Conservation (phyloP, 2,113 vertebrate genomes). For the Equus quagga region DNA sequence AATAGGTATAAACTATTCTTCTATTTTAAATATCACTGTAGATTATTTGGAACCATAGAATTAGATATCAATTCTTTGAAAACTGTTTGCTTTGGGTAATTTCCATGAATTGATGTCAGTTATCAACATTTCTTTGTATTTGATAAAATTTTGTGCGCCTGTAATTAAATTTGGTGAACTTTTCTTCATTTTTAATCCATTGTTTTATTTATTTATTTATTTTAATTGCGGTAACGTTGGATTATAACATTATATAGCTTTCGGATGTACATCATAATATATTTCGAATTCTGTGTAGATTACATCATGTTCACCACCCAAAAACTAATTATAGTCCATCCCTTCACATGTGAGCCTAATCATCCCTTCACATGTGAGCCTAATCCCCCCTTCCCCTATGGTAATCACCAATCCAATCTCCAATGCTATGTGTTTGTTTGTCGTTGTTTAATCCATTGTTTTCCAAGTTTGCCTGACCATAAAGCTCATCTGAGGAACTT, state of each 20-base stretch:
- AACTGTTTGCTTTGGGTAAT: constrained; percentile 47
- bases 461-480: background rate
- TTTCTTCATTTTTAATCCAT: constrained; percentile 31
- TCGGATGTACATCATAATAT: no score
- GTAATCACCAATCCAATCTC: no score
- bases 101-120: constrained; percentile 32
- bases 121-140: background rate
- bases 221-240: no score
- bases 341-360: no score
- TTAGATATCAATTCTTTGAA: constrained; percentile 26
- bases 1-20: background rate
- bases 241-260: no score
- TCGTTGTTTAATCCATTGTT: background rate
- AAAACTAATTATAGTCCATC: no score
- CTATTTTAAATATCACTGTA: constrained; percentile 20
- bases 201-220: background rate
- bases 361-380: no score
- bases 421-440: no score
- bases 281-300: no score
- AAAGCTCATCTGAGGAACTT: background rate
- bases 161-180: background rate
- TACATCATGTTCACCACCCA: no score
- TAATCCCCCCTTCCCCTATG: no score
- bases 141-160: background rate
- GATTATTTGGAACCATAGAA: constrained; percentile 3